Percentiles rank a stretch among this genome's conserved stretches.
These are phyloP conservation scores for Lepidocolaptes lacrymiger DNA, from an alignment of 2,797 vertebrate genomes.

Conservation along the genomic window DNA sequence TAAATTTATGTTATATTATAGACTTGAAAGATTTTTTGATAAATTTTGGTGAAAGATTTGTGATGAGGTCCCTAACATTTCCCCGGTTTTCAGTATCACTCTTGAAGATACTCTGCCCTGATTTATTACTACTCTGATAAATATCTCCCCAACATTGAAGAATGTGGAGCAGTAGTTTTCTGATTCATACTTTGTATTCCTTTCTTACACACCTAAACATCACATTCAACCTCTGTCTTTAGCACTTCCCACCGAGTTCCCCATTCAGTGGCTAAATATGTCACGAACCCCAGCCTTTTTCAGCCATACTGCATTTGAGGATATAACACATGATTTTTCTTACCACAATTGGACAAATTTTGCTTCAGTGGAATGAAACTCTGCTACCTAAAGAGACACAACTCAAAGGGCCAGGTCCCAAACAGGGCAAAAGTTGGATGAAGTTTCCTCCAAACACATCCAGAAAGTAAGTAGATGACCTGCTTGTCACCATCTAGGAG, in stretches of 20 bases:
- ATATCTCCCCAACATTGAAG: neutral
- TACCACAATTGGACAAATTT: neutral
- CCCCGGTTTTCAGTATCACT: neutral
- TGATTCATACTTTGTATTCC: neutral
- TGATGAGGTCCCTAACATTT: neutral
- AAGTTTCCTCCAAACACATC: neutral
- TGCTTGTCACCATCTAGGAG: neutral
- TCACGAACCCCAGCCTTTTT: neutral
- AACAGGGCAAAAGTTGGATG: neutral
- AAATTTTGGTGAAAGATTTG: neutral
- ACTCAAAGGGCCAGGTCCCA: neutral
- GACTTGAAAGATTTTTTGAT: neutral
- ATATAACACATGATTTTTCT: neutral
- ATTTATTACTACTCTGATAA: neutral
- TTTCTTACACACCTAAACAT: neutral
- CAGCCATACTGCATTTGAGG: neutral
- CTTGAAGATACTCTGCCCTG: neutral
- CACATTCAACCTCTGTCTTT: neutral
- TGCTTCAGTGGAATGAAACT: neutral
- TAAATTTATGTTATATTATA: neutral
- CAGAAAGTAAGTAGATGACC: neutral
- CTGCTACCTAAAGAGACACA: neutral
- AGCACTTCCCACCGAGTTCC: neutral
- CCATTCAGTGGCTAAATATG: neutral
- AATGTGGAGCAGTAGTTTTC: neutral